These are phyloP conservation scores for Catostomus latipinnis DNA, from an alignment of 2,797 vertebrate species.

Conservation along the genomic window DNA sequence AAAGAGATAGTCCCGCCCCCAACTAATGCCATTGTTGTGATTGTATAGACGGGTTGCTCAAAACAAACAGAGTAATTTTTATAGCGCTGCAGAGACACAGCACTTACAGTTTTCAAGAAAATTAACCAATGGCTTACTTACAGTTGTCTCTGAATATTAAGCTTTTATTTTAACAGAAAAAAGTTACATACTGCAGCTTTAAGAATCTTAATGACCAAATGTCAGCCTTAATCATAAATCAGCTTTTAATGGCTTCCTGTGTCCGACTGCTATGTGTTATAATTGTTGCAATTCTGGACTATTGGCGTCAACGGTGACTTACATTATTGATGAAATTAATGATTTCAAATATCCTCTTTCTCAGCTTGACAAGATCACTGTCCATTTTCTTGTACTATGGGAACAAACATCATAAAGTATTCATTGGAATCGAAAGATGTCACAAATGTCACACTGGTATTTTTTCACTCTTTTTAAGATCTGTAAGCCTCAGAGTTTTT, in stretches of 20 bases:
- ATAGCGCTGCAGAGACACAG: too few species aligned
- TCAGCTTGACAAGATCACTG: constrained; percentile 67
- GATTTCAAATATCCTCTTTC: constrained; percentile 84
- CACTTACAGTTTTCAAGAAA: too few species aligned
- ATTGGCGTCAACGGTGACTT: constrained; percentile 63
- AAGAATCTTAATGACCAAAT: neutral
- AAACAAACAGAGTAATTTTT: too few species aligned
- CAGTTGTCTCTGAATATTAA: too few species aligned
- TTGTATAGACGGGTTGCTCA: too few species aligned
- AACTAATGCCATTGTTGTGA: too few species aligned
- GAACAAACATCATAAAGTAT: constrained; percentile 7
- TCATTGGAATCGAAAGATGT: neutral
- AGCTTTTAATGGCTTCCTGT: neutral
- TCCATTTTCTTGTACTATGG: constrained; percentile 83
- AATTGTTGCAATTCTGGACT: neutral
- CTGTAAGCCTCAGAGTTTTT: constrained; percentile 1
- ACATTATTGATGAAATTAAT: constrained; percentile 90
- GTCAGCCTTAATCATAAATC: neutral
- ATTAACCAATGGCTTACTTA: too few species aligned
- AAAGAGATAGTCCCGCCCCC: too few species aligned
- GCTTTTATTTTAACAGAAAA: too few species aligned
- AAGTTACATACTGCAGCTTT: too few species aligned
- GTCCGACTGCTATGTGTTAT: neutral
- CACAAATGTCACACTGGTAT: neutral
- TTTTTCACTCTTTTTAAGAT: neutral